These are phyloP conservation scores for Drosophila tanythrix DNA, from an alignment of 2,888 invertebrate genomes.

Conservation along the genomic window DNA sequence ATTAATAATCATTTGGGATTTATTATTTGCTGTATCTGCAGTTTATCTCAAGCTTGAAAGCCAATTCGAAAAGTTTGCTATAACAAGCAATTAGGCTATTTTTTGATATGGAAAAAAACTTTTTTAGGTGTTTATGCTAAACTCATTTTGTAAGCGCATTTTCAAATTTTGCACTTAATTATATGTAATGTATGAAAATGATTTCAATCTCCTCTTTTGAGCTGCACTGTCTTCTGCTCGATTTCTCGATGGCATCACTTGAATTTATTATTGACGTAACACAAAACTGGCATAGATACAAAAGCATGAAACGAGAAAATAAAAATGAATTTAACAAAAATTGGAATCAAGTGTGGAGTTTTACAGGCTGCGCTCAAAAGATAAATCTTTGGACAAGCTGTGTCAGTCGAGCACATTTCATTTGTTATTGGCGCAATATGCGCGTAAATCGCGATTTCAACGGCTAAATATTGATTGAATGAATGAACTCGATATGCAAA, in stretches of 20 bases:
- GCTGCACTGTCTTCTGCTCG: neutral
- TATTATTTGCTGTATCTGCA: neutral
- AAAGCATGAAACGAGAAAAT: constrained; percentile 13
- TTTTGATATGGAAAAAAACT: neutral
- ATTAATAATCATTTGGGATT: neutral
- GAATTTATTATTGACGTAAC: constrained; percentile 36
- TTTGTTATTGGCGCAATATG: constrained; percentile 79
- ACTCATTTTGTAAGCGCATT: neutral
- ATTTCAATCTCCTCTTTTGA: neutral
- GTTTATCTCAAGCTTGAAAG: neutral
- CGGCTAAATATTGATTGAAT: constrained; percentile 75
- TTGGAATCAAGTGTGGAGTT: constrained; percentile 24
- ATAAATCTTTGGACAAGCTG: constrained; percentile 60
- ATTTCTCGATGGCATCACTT: constrained; percentile 14
- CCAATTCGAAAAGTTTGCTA: neutral
- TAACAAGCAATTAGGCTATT: neutral
- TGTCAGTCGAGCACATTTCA: constrained; percentile 64
- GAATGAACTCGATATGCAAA: constrained; percentile 70
- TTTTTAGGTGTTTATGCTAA: neutral
- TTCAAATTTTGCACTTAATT: neutral
- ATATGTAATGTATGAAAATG: constrained; percentile 12
- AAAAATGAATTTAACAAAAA: constrained; percentile 22
- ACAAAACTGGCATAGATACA: constrained; percentile 23
- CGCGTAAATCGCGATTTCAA: constrained; percentile 80
- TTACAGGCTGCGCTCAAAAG: constrained; percentile 48